phyloP scores from a whole-genome alignment of 2,888 invertebrate species.

The Bedellia somnulentella region DNA sequence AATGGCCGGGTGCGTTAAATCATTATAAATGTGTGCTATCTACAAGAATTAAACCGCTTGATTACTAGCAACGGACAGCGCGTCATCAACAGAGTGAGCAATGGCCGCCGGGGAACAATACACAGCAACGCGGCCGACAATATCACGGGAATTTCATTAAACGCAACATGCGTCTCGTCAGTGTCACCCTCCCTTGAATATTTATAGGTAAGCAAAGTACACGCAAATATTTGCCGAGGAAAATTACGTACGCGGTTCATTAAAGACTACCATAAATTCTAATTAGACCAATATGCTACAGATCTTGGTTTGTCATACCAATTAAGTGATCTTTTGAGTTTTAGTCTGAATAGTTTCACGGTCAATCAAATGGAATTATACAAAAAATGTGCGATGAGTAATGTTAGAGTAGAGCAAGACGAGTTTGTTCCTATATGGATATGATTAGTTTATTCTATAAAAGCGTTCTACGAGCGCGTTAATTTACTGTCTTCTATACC shows the following conservation, averaged over 20 bases:
- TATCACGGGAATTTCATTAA: too few species aligned
- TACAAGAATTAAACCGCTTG: background rate
- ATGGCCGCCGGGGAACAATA: too few species aligned
- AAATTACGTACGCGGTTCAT: conserved; percentile 10
- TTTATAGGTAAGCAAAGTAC: background rate
- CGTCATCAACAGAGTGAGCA: conserved; percentile 1
- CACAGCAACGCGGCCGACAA: too few species aligned
- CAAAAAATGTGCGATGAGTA: too few species aligned
- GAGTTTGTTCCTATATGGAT: too few species aligned
- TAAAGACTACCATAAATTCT: conserved; percentile 18
- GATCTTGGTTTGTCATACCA: conserved; percentile 3
- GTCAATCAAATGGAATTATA: too few species aligned
- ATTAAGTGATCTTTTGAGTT: conserved; percentile 1
- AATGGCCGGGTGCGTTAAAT: conserved; percentile 14
- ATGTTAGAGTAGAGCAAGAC: background rate
- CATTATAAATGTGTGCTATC: conserved; percentile 10
- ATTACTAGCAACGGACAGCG: background rate
- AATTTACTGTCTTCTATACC: background rate
- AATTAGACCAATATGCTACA: conserved; percentile 13
- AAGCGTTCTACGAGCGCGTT: too few species aligned
- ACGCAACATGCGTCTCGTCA: background rate
- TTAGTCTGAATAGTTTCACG: too few species aligned
- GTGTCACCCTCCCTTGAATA: conserved; percentile 2
- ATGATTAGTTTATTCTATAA: too few species aligned
- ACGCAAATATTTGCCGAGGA: conserved; percentile 1